These are phyloP conservation scores for Aplysia californica DNA, from an alignment of 1,140 invertebrate genomes.

Conservation along the genomic window DNA sequence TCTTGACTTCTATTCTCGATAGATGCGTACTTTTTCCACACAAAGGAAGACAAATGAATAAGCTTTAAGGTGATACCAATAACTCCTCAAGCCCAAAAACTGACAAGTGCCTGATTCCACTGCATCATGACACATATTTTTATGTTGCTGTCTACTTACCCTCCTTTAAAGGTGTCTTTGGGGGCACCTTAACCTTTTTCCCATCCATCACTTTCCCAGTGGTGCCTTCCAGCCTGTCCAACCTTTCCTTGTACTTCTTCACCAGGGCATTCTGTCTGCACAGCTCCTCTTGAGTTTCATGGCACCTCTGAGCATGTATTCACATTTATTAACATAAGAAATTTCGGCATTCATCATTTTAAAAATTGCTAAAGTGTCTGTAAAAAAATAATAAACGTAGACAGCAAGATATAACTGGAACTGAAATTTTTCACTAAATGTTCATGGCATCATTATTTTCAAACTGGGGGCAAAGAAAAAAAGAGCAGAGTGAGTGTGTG, in stretches of 20 bases:
- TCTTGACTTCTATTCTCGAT: no score
- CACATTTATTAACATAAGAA: not conserved
- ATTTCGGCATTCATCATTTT: not conserved
- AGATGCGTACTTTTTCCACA: no score
- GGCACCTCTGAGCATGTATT: not conserved
- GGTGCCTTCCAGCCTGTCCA: slow-evolving; percentile 4
- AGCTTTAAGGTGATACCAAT: no score
- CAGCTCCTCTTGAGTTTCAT: slow-evolving; percentile 11
- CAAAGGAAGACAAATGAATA: no score
- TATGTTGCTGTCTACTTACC: not conserved
- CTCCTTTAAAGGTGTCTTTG: not conserved
- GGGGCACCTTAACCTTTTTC: not conserved
- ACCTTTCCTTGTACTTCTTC: slow-evolving; percentile 13
- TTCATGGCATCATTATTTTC: not conserved
- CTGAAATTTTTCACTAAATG: not conserved
- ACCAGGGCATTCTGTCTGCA: slow-evolving; percentile 1
- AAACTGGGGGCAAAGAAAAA: not conserved
- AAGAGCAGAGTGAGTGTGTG: not conserved
- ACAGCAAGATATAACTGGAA: no score
- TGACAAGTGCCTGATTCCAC: no score
- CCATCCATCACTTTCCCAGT: not conserved
- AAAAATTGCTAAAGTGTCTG: not conserved
- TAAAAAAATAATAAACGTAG: no score
- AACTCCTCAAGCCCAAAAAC: no score
- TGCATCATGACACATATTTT: no score